Base-by-base conservation (phyloP, 2,888 invertebrate genomes). In the Ceraclea dissimilis region DNA sequence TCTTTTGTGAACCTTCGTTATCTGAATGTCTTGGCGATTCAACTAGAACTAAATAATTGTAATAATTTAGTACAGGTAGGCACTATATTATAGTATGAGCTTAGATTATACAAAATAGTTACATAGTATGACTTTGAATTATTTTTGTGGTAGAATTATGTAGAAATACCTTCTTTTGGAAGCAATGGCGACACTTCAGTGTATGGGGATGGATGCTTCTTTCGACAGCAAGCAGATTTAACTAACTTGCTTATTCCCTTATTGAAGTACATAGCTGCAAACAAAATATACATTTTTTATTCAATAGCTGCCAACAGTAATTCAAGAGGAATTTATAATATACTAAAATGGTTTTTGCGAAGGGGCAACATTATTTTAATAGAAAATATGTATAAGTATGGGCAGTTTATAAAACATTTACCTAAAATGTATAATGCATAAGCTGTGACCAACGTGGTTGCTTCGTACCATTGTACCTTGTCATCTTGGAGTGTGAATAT, bases 391-490 rank as follows among this genome's bases (percentile, higher is more conserved):
- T n/a, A n/a, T n/a, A n/a, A n/a, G n/a, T n/a, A n/a, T n/a, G n/a
- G n/a, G n/a, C n/a, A n/a, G n/a, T n/a, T n/a, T n/a, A n/a, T n/a
- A 11, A 31, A 31, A 31, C 8, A 74, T 73, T 74, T 75, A 87
- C 87, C 80, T 62, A 81, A 67, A 63, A 90, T 85, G 66, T 90
- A 90, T 34, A 85, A 67, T 53, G 79, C 75, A 69, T 90, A 90
- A 67, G 84, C 78, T 19, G 82, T 69, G 13, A 90, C 82, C 60
- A 90, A 79, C 48, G 84, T 71, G 33, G 85, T 68, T 5, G 87
- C 88, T 73, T 90, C 90, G 68, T 84, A 86, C 84, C 90, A 86
- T 68, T 84, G 81, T 62, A 91, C 79, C 65, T 72, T 76, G 65
- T 85, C 85, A 66, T 90, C 90, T 34, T 82, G 74, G 39, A 91